Evolutionary conservation across 1,140 invertebrate genomes (phyloP).

Genomic region (Chironomus tepperi): DNA sequence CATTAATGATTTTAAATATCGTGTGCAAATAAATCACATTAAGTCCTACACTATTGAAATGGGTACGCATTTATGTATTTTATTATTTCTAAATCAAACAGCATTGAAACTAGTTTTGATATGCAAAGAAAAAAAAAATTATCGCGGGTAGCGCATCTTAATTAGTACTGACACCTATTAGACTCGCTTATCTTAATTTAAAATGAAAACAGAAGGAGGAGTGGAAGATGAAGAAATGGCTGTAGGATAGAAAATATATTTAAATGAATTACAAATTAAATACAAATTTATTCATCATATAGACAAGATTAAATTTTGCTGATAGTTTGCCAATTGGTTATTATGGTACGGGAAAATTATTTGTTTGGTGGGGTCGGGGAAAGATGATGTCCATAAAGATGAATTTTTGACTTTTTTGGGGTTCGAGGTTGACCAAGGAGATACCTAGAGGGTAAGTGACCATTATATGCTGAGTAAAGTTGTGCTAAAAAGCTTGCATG

Average conservation of each 20-base stretch:
- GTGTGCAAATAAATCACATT: too few relatives aligned
- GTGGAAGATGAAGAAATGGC: not conserved
- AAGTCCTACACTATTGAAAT: too few relatives aligned
- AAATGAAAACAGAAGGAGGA: not conserved
- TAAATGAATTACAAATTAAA: conserved; percentile 15
- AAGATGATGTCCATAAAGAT: too few relatives aligned
- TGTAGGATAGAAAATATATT: not conserved
- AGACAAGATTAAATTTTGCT: not conserved
- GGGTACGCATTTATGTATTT: not conserved
- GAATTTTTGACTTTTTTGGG: too few relatives aligned
- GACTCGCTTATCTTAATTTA: not conserved
- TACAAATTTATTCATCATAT: conserved; percentile 5
- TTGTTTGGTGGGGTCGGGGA: not conserved
- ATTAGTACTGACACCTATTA: conserved; percentile 8
- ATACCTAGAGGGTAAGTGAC: too few relatives aligned
- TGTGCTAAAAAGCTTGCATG: too few relatives aligned
- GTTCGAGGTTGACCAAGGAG: too few relatives aligned
- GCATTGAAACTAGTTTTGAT: not conserved
- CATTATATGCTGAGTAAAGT: too few relatives aligned
- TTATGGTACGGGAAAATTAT: not conserved
- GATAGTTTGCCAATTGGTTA: not conserved
- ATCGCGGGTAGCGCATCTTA: conserved; percentile 4
- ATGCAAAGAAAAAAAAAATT: not conserved
- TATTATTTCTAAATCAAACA: not conserved
- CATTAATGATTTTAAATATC: too few relatives aligned